These are phyloP conservation scores for Struthidea cinerea DNA, from an alignment of 2,113 vertebrate species.

Conservation along the genomic window DNA sequence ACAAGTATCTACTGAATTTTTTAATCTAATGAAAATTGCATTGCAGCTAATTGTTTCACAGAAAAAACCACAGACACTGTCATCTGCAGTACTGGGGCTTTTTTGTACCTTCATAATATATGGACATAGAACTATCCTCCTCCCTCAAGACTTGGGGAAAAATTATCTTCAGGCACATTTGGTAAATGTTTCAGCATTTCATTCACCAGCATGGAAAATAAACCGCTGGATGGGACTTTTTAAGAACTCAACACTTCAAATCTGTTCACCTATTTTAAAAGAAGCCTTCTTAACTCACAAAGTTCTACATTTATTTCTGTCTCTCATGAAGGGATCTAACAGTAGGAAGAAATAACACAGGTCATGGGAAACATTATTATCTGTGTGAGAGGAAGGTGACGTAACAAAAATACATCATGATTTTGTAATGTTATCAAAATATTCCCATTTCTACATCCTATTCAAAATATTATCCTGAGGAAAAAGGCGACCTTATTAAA, in stretches of 20 bases:
- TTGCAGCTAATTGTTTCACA: not conserved
- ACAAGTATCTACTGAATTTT: not conserved
- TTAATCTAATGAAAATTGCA: not conserved
- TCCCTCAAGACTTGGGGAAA: not conserved
- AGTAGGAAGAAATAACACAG: not conserved
- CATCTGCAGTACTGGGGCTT: not conserved
- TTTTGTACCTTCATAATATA: not conserved
- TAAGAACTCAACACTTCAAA: not conserved
- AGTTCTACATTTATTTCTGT: not conserved
- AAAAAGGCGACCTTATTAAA: not conserved
- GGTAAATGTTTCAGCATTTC: not conserved
- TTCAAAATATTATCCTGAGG: not conserved
- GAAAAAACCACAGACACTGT: not conserved
- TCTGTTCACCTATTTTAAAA: not conserved
- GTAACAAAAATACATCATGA: not conserved
- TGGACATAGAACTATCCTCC: not conserved
- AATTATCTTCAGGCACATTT: not conserved
- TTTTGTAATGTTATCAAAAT: conserved; percentile 9
- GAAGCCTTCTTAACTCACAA: not conserved
- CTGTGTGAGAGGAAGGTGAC: not conserved
- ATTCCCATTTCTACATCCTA: not conserved
- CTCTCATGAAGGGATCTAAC: not conserved
- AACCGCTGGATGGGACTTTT: not conserved
- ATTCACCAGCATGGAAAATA: not conserved
- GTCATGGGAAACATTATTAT: not conserved